These are phyloP conservation scores for Nectonema munidae DNA, from an alignment of 2,888 invertebrate species.

Conservation along the genomic window DNA sequence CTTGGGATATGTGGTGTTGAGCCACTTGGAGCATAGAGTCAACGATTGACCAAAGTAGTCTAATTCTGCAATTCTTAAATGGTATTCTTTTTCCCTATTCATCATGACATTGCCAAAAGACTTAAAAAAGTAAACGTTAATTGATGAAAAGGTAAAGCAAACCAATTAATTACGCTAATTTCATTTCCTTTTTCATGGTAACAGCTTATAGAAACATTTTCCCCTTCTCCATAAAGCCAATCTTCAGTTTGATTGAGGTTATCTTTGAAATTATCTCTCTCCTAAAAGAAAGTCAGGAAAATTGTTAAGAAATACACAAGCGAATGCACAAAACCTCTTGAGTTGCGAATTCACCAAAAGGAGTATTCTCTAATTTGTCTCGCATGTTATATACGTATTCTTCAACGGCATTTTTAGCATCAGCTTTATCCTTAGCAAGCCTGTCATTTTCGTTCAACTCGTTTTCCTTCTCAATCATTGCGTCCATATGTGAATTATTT, in stretches of 20 bases:
- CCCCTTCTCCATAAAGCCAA: constrained; percentile 89
- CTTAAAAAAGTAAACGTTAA: too few relatives aligned
- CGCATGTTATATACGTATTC: constrained; percentile 90
- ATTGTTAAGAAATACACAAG: not conserved
- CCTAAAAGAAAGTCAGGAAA: constrained; percentile 18
- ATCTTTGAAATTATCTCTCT: constrained; percentile 21
- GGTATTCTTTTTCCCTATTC: too few relatives aligned
- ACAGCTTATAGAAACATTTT: constrained; percentile 47
- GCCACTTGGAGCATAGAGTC: too few relatives aligned
- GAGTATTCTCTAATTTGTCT: constrained; percentile 44
- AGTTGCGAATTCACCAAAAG: constrained; percentile 38
- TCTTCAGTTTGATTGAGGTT: constrained; percentile 53
- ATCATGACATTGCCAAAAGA: too few relatives aligned
- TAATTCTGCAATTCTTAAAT: too few relatives aligned
- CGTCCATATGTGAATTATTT: too few relatives aligned
- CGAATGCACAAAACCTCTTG: constrained; percentile 32
- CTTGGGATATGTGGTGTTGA: too few relatives aligned
- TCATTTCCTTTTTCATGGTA: constrained; percentile 29
- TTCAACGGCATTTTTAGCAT: constrained; percentile 77
- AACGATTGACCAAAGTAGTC: too few relatives aligned
- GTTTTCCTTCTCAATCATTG: constrained; percentile 15
- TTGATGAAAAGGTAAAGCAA: too few relatives aligned
- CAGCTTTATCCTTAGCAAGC: constrained; percentile 67
- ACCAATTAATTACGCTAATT: constrained; percentile 27
- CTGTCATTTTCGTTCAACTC: constrained; percentile 36